Base-by-base conservation (phyloP, 2,797 vertebrate species). In the Epinephelus awoara region DNA sequence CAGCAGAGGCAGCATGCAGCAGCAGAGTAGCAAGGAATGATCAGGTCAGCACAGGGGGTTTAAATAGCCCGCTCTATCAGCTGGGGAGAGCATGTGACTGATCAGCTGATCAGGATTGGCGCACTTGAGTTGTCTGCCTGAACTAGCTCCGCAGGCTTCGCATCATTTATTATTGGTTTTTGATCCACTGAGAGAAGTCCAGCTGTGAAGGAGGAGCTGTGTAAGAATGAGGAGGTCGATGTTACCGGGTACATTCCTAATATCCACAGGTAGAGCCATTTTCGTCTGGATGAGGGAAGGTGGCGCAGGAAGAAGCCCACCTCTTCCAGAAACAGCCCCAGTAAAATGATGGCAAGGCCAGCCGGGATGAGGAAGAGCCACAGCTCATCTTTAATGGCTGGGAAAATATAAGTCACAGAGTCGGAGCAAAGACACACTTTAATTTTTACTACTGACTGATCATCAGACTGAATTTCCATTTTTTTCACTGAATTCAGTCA, bases 211-310 rank as follows among this genome's bases (percentile, higher is more conserved):
- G 15, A 29, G n/a, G 9, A 56, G 50, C 2, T 44, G 27, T 23
- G n/a, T 21, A 14, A 8, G 34, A 59, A 25, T 3, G n/a, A 46
- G 29, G n/a, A 34, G 23, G 25, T 7, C 54, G 19, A 29, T 8
- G n/a, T 93, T 94, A 96, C 96, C 92, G 96, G 96, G 80, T 96
- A 97, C 82, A 96, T 93, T 71, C 96, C 96, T 58, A 96, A 79
- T 57, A 97, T 96, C 96, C 96, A 97, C 67, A 96, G 87, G 72
- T 91, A 95, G 42, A 96, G 93, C 1, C 50, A 65, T 51, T 88
- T 88, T 12, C 94, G 91, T 69, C 85, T 85, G 47, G 87, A 80
- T 0, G 93, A 93, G 19, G 79, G 49, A 14, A 92, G 56, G 13
- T 93, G 89, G 4, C 95, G 93, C 44, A 96, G 71, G 72, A 96